Percentiles rank a stretch among this genome's conserved stretches.
phyloP scores from a whole-genome alignment of 2,113 vertebrate species.

The Budorcas taxicolor region DNA sequence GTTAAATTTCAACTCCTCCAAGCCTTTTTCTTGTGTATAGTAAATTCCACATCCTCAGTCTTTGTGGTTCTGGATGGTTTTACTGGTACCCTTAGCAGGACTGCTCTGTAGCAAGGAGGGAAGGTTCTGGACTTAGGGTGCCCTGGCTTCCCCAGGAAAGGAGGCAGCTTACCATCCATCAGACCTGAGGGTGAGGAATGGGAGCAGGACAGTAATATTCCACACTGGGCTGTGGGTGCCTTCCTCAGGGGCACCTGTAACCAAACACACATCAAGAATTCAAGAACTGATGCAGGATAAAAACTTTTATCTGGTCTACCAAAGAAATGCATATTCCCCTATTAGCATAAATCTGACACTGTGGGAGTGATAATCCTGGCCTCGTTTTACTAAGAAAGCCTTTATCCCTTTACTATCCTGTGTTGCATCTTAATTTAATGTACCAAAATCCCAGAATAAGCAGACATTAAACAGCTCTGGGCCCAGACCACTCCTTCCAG shows the following conservation, averaged over 20 bases:
- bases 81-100: background rate
- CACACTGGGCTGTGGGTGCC: background rate
- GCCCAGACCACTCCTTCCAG: background rate
- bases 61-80: background rate
- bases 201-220: background rate
- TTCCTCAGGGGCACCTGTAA: background rate
- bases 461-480: background rate
- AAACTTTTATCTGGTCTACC: slow-evolving; percentile 17
- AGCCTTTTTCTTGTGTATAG: background rate
- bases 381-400: slow-evolving; percentile 15
- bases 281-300: background rate
- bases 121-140: background rate
- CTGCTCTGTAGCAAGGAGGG: background rate
- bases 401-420: slow-evolving; percentile 10
- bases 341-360: slow-evolving; percentile 23
- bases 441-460: slow-evolving; percentile 2
- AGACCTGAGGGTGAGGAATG: background rate
- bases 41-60: background rate
- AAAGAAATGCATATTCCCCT: slow-evolving; percentile 17
- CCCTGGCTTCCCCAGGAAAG: background rate
- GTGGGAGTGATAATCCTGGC: background rate
- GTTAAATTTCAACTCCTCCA: background rate
- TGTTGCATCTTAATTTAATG: background rate
- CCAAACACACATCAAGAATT: background rate
- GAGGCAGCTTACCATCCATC: background rate